A percentile compares a stretch with the other conserved stretches of the same genome.
phyloP scores from a whole-genome alignment of 2,888 invertebrate species.

The Epinotia ramella region DNA sequence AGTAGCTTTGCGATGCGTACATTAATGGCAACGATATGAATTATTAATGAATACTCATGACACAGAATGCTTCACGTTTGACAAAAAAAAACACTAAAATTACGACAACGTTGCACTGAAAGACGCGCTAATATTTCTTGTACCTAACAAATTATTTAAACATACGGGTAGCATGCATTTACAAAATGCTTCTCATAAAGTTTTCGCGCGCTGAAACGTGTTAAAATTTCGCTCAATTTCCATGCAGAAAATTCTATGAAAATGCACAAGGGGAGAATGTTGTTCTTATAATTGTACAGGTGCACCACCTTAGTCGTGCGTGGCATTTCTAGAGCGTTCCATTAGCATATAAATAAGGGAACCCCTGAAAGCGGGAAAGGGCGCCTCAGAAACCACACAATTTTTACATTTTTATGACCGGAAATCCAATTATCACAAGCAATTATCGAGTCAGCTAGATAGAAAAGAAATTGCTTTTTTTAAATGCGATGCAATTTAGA shows the following conservation, averaged over 20 bases:
- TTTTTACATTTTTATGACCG: constrained; percentile 79
- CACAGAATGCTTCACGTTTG: neutral
- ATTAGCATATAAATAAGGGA: constrained; percentile 84
- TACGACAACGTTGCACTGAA: neutral
- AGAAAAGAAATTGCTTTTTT: constrained; percentile 69
- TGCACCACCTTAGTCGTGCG: constrained; percentile 78
- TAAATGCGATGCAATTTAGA: constrained; percentile 63
- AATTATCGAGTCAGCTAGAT: constrained; percentile 79
- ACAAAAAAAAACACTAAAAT: neutral
- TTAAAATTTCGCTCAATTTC: constrained; percentile 70
- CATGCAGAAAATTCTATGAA: constrained; percentile 78
- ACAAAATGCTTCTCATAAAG: constrained; percentile 59
- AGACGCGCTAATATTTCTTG: neutral
- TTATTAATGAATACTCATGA: neutral
- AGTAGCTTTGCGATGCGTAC: no score
- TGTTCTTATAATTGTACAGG: constrained; percentile 82
- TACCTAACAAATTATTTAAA: constrained; percentile 64
- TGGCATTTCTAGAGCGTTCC: constrained; percentile 72
- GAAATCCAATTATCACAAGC: constrained; percentile 80
- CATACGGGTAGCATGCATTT: constrained; percentile 56
- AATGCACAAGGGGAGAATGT: constrained; percentile 78
- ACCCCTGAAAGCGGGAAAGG: constrained; percentile 71
- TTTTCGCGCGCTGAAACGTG: constrained; percentile 59
- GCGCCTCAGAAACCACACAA: constrained; percentile 59
- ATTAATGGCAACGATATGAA: neutral